A percentile compares a stretch with the other conserved stretches of the same genome.
Conservation (phyloP, 2,113 vertebrate genomes). For the Cairina moschata region DNA sequence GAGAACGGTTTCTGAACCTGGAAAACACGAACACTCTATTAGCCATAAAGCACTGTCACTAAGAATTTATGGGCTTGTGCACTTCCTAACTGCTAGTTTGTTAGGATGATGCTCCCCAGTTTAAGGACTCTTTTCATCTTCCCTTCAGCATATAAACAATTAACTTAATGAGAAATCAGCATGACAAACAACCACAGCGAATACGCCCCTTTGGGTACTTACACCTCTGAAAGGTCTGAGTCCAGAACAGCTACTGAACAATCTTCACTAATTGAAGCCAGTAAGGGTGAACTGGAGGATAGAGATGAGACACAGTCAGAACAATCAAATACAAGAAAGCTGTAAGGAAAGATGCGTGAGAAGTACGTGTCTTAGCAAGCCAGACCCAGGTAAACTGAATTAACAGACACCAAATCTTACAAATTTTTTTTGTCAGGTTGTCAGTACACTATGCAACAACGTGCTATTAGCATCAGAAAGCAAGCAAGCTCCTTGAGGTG, state of each 20-base stretch:
- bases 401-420: not conserved
- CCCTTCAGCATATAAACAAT: not conserved
- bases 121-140: not conserved
- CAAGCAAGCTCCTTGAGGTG: not conserved
- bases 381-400: not conserved
- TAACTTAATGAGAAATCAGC: not conserved
- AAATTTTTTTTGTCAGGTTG: not conserved
- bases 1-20: slow-evolving; percentile 86
- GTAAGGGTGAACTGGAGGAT: slow-evolving; percentile 78
- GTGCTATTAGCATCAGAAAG: not conserved
- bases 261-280: slow-evolving; percentile 94
- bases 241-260: slow-evolving; percentile 89
- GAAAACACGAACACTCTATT: not conserved
- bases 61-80: rapidly evolving
- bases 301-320: not conserved
- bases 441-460: not conserved
- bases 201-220: slow-evolving; percentile 67
- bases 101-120: not conserved
- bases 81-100: not conserved
- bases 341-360: not conserved
- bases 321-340: not conserved
- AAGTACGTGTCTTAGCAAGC: not conserved
- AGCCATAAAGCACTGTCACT: not conserved
- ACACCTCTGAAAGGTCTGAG: slow-evolving; percentile 86
- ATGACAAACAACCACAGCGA: not conserved